These are phyloP conservation scores for Drosophila birchii DNA, from an alignment of 2,888 invertebrate species.

Conservation along the genomic window DNA sequence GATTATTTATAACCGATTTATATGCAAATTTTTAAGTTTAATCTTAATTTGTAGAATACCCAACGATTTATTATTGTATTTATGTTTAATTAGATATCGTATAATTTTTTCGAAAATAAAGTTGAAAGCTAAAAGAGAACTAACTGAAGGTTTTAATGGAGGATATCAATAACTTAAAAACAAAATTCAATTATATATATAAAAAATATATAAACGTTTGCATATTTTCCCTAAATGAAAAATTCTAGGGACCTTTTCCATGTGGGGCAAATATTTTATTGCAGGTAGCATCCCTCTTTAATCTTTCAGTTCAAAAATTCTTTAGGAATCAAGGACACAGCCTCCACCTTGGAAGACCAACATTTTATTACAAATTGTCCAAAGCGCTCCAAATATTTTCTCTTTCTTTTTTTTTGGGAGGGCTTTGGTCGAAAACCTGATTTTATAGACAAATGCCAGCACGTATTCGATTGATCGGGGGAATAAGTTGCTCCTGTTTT, in stretches of 20 bases:
- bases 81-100: slow-evolving; percentile 48
- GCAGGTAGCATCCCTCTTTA: neutral
- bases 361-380: slow-evolving; percentile 61
- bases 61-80: slow-evolving; percentile 35
- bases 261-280: slow-evolving; percentile 20
- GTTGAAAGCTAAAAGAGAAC: slow-evolving; percentile 60
- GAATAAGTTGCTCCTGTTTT: slow-evolving; percentile 46
- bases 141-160: slow-evolving; percentile 1
- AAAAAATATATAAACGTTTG: neutral
- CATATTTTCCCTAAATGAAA: neutral
- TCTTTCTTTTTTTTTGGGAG: slow-evolving; percentile 11
- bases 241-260: neutral
- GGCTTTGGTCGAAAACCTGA: slow-evolving; percentile 58
- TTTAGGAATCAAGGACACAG: slow-evolving; percentile 45
- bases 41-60: slow-evolving; percentile 20
- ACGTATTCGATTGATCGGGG: slow-evolving; percentile 65
- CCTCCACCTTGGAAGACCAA: slow-evolving; percentile 24
- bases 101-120: slow-evolving; percentile 68
- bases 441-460: slow-evolving; percentile 72
- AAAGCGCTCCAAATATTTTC: slow-evolving; percentile 53
- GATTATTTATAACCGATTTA: slow-evolving; percentile 37
- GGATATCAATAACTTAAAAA: neutral
- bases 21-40: slow-evolving; percentile 37
- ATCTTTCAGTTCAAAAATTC: slow-evolving; percentile 8
- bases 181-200: too few species aligned